Conservation (phyloP, 2,113 vertebrate genomes). For the Gavialis gangeticus region DNA sequence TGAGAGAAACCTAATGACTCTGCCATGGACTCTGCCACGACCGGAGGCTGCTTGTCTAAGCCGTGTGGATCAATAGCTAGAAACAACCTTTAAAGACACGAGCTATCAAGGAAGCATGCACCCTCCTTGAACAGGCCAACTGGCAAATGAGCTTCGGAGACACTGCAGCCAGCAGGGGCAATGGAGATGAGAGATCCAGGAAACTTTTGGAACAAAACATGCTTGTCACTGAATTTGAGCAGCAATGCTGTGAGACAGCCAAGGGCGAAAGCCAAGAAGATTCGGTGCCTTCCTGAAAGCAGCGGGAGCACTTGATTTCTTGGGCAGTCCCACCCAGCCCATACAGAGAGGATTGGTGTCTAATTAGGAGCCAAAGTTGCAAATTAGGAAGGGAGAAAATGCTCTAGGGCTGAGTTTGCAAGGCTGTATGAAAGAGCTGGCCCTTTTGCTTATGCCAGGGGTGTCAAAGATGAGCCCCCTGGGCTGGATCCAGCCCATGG, state of each 20-base stretch:
- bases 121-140: not conserved
- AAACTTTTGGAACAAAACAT: fast-evolving
- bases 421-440: not conserved
- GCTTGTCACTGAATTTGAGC: not conserved
- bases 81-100: not conserved
- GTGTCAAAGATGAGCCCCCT: too few relatives aligned
- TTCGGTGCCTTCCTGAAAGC: not conserved
- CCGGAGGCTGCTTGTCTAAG: not conserved
- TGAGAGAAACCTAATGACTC: not conserved
- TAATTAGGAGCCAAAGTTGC: not conserved
- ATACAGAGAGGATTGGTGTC: not conserved
- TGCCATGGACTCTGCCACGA: not conserved
- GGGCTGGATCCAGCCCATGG: too few relatives aligned
- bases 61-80: not conserved
- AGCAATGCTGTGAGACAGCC: not conserved
- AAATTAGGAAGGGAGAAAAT: not conserved
- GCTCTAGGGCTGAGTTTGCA: not conserved
- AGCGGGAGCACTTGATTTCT: not conserved
- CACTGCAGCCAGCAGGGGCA: not conserved
- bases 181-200: not conserved
- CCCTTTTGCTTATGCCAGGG: not conserved
- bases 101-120: not conserved
- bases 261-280: not conserved
- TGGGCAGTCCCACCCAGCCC: not conserved
- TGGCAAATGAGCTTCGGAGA: not conserved